Percentiles rank a stretch among this genome's conserved stretches.
These are phyloP conservation scores for Phoeniculus purpureus DNA, from an alignment of 2,797 vertebrate genomes.

Conservation along the genomic window DNA sequence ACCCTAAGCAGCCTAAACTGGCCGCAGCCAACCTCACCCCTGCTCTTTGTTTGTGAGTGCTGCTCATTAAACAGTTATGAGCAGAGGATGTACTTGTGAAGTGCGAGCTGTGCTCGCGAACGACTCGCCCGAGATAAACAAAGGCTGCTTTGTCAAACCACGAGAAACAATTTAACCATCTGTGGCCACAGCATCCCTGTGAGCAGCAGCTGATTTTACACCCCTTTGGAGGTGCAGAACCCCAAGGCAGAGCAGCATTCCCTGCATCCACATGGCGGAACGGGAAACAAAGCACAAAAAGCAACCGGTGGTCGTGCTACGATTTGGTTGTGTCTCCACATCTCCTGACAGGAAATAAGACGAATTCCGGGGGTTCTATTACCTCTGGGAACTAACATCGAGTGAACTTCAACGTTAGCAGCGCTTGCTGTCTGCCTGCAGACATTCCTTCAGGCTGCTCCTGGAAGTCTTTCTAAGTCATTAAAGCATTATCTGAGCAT, in stretches of 20 bases:
- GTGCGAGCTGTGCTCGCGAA: not conserved
- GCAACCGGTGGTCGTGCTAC: not conserved
- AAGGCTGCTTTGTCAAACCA: not conserved
- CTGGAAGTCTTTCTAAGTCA: slow-evolving; percentile 1
- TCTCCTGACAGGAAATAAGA: not conserved
- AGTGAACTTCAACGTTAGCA: not conserved
- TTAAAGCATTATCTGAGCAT: slow-evolving; percentile 35
- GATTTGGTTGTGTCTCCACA: not conserved
- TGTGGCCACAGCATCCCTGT: not conserved
- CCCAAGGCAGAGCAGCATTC: not conserved
- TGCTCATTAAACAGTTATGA: slow-evolving; percentile 43
- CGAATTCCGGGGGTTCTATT: not conserved
- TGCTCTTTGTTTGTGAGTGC: slow-evolving; percentile 1
- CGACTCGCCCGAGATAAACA: slow-evolving; percentile 2
- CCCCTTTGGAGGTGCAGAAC: not conserved
- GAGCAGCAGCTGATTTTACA: not conserved
- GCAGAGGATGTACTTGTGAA: slow-evolving; percentile 28
- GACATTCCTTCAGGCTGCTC: not conserved
- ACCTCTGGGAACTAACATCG: not conserved
- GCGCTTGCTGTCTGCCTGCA: not conserved
- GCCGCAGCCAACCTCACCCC: not conserved
- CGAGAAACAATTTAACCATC: slow-evolving; percentile 25
- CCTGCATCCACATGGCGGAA: not conserved
- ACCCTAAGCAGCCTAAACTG: not conserved
- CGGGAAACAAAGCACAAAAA: not conserved